Conservation (phyloP, 1,140 invertebrate species). For the Zaprionus camerounensis region DNA sequence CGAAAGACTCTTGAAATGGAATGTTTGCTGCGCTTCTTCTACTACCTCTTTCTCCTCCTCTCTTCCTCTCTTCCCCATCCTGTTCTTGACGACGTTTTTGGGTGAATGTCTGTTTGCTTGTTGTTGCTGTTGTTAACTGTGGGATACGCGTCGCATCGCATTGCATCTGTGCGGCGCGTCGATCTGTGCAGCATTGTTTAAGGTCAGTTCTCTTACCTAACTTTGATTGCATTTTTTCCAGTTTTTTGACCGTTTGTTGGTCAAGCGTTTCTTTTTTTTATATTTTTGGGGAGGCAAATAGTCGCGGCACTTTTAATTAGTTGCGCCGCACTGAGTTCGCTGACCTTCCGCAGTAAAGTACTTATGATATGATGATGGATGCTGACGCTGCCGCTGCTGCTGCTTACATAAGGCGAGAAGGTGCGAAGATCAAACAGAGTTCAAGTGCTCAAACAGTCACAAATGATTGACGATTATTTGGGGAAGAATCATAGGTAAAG, state of each 20-base stretch:
- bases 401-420: constrained; percentile 29
- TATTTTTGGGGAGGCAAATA: constrained; percentile 35
- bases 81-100: constrained; percentile 63
- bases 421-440: constrained; percentile 38
- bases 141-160: constrained; percentile 3
- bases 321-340: constrained; percentile 27
- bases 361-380: constrained; percentile 5
- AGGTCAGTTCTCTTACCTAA: constrained; percentile 82
- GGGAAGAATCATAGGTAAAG: background rate
- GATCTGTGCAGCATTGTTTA: constrained; percentile 80
- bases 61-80: constrained; percentile 19
- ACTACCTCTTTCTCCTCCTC: background rate
- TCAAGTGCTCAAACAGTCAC: constrained; percentile 25
- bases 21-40: constrained; percentile 54
- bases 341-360: constrained; percentile 24
- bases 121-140: constrained; percentile 13
- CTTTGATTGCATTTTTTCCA: constrained; percentile 72
- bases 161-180: constrained; percentile 19
- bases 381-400: background rate
- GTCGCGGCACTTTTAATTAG: constrained; percentile 34
- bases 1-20: constrained; percentile 68
- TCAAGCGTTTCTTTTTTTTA: constrained; percentile 15
- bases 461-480: background rate
- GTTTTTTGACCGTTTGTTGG: constrained; percentile 29
- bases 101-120: constrained; percentile 62